Conservation (phyloP, 2,888 invertebrate species). For the Chydorus sphaericus region DNA sequence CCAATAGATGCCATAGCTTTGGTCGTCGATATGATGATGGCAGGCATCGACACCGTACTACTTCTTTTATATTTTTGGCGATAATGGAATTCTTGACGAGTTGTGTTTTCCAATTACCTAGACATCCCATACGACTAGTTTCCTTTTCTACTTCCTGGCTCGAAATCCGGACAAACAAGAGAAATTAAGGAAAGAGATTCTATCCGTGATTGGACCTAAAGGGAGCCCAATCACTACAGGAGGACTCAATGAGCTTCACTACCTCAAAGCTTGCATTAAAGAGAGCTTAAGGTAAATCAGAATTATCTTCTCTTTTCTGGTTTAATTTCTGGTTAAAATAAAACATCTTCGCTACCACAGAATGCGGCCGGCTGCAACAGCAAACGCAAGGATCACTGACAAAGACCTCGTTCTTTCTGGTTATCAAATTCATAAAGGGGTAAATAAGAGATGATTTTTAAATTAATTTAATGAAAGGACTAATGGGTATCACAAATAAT, state of each 20-base stretch:
- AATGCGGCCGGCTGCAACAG: constrained; percentile 59
- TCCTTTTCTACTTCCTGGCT: constrained; percentile 60
- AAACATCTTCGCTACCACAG: no score
- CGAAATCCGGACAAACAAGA: constrained; percentile 48
- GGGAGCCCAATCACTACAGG: constrained; percentile 39
- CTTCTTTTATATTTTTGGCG: background rate
- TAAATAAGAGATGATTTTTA: constrained; percentile 35
- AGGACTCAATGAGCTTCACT: constrained; percentile 57
- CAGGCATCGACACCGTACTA: constrained; percentile 72
- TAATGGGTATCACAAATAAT: no score
- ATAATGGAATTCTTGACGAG: constrained; percentile 43
- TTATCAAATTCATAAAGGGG: constrained; percentile 60
- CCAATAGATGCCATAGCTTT: constrained; percentile 67
- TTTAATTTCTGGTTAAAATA: constrained; percentile 8
- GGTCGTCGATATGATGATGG: constrained; percentile 72
- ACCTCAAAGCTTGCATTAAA: constrained; percentile 70
- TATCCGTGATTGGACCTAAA: constrained; percentile 25
- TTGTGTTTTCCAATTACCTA: constrained; percentile 38
- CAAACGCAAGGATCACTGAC: constrained; percentile 53
- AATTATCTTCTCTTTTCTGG: background rate
- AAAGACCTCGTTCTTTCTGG: constrained; percentile 54
- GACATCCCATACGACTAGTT: constrained; percentile 66
- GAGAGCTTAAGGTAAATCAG: constrained; percentile 52
- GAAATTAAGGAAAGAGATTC: constrained; percentile 47
- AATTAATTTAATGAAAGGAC: no score